phyloP scores from a whole-genome alignment of 2,797 vertebrate genomes.

The Alectoris magna region DNA sequence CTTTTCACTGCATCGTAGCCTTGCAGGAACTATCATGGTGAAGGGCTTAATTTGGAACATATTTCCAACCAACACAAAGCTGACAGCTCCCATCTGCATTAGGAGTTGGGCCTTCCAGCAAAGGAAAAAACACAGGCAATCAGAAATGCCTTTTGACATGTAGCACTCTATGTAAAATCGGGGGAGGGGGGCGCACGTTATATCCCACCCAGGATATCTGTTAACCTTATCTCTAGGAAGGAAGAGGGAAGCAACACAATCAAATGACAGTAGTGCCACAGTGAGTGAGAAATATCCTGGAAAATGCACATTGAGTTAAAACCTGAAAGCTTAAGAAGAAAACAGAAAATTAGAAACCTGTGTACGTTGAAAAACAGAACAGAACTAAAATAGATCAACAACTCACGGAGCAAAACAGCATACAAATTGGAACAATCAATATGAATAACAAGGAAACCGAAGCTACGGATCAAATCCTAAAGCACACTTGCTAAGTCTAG shows the following conservation, averaged over 20 bases:
- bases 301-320: constrained; percentile 34
- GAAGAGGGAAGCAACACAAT: constrained; percentile 29
- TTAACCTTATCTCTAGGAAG: constrained; percentile 17
- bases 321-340: constrained; percentile 60
- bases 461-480: constrained; percentile 74
- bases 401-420: constrained; percentile 72
- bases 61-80: constrained; percentile 28
- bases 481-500: constrained; percentile 51
- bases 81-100: constrained; percentile 34
- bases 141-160: background rate
- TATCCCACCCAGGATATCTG: background rate
- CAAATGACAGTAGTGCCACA: background rate
- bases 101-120: background rate
- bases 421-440: constrained; percentile 76
- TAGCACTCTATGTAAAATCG: background rate
- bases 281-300: background rate
- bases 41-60: constrained; percentile 26
- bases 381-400: constrained; percentile 73
- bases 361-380: constrained; percentile 38
- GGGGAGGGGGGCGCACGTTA: background rate
- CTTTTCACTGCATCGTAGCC: background rate
- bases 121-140: constrained; percentile 36
- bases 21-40: background rate
- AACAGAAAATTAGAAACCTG: constrained; percentile 69
- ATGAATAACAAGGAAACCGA: constrained; percentile 76